Conservation (phyloP, 2,888 invertebrate genomes). For the Noctua janthe region DNA sequence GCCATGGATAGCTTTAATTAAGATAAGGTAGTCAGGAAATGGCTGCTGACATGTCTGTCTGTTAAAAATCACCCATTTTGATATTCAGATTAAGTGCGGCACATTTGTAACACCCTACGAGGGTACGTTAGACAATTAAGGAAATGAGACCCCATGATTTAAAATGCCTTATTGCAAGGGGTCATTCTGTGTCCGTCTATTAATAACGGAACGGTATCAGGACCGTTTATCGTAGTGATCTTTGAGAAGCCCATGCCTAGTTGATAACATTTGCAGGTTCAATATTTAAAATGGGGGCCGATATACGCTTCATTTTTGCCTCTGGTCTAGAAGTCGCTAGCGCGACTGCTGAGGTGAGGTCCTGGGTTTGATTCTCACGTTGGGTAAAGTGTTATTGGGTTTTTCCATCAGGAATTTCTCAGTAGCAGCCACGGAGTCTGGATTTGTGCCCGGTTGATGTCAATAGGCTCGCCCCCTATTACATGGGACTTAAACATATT, state of each 20-base stretch:
- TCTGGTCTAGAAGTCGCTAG: no score
- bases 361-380: no score
- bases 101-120: slow-evolving; percentile 16
- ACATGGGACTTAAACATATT: no score
- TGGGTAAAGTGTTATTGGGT: no score
- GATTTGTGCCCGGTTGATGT: no score
- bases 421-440: no score
- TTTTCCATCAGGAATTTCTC: no score
- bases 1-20: slow-evolving; percentile 42
- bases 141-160: slow-evolving; percentile 16
- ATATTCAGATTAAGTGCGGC: slow-evolving; percentile 16
- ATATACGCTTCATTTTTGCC: not conserved
- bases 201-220: slow-evolving; percentile 9
- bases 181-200: not conserved
- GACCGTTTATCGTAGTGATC: slow-evolving; percentile 21
- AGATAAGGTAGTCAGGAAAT: slow-evolving; percentile 30
- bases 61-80: slow-evolving; percentile 31
- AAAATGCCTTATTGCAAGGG: slow-evolving; percentile 10
- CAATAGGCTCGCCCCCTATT: no score
- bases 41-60: slow-evolving; percentile 27
- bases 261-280: slow-evolving; percentile 2
- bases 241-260: not conserved
- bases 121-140: slow-evolving; percentile 18
- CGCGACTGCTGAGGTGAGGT: no score
- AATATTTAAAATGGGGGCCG: not conserved